Percentiles rank a stretch among this genome's conserved stretches.
phyloP scores from a whole-genome alignment of 2,113 vertebrate genomes.

The Motacilla tschutschensis region DNA sequence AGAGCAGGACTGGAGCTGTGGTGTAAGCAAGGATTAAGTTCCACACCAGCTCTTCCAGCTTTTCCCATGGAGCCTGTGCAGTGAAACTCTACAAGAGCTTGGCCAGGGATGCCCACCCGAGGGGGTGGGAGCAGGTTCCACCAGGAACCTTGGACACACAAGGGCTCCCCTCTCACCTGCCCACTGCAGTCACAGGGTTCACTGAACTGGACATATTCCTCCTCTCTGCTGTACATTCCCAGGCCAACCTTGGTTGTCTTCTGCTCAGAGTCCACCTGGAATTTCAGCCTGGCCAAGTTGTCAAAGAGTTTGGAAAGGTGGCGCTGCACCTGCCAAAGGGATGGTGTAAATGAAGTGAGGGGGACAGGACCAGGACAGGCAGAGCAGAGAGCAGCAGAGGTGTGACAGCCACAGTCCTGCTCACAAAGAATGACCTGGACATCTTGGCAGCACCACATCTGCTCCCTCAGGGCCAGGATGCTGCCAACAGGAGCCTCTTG shows the following conservation, averaged over 20 bases:
- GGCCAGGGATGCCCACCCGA: not conserved
- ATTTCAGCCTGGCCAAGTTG: slow-evolving; percentile 86
- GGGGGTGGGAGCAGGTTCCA: not conserved
- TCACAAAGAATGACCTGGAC: not conserved
- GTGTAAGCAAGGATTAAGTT: not conserved
- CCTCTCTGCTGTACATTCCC: slow-evolving; percentile 95
- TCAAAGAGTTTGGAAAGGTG: slow-evolving; percentile 96
- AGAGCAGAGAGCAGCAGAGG: not conserved
- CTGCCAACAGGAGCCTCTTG: not conserved
- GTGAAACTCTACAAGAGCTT: rapidly evolving
- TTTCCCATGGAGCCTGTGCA: not conserved
- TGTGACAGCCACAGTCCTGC: not conserved
- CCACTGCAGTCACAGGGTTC: slow-evolving; percentile 88
- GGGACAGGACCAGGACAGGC: not conserved
- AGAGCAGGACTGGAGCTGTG: not conserved
- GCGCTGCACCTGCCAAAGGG: slow-evolving; percentile 81
- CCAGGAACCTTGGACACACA: not conserved
- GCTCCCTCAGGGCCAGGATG: not conserved
- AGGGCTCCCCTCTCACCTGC: slow-evolving; percentile 75
- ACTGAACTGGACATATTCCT: slow-evolving; percentile 88
- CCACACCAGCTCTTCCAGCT: not conserved
- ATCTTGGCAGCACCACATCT: not conserved
- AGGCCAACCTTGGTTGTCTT: slow-evolving; percentile 75
- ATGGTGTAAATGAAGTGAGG: not conserved
- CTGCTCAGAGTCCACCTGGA: slow-evolving; percentile 76